Base-by-base conservation (phyloP, 2,113 vertebrate genomes). In the Probosciger aterrimus region DNA sequence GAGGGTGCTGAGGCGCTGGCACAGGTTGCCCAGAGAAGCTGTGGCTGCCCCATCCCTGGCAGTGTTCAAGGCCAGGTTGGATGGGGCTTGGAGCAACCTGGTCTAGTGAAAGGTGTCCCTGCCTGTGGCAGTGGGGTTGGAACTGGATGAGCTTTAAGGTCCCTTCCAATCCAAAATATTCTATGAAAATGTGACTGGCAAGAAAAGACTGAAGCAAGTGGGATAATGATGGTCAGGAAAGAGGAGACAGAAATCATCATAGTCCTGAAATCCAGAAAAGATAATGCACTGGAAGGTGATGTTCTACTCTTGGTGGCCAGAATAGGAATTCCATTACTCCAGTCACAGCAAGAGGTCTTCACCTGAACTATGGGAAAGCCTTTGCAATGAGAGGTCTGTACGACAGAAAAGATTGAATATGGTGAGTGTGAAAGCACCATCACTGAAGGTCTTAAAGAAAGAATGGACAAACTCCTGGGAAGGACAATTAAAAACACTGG, bases 261-360 rank as follows among this genome's bases (percentile, higher is more conserved):
- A 31, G 28, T 33, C 14, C 47, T 28, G 8, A 94, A n/a, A 64
- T 53, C 12, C 25, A 31, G 6, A 10, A 23, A 46, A 43, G 14
- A 2, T 11, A 24, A 57, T 22, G 1, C 7, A 0, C 2, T 62
- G 25, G 33, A 27, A 55, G 41, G 9, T 23, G 8, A 22, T 4
- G 16, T 7, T 63, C 30, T 67, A 19, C 3, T 43, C 20, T 47
- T 31, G 10, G 49, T 50, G 43, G 33, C 27, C 77, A n/a, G 31
- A 18, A 16, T 4, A 25, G 59, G 28, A 63, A 57, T 7, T 31
- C 14, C 10, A 27, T 27, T 31, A 17, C 24, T 83, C 8, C 17
- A 18, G 24, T 8, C 1, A 0, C 85, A 85, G 33, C 4, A 19
- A n/a, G 18, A 73, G 6, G 12, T 39, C 33, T 41, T 46, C 31